Percentiles rank a stretch among this genome's conserved stretches.
Evolutionary conservation across 2,888 invertebrate genomes (phyloP).

Genomic region (Kuschelorhynchus macadamiae): DNA sequence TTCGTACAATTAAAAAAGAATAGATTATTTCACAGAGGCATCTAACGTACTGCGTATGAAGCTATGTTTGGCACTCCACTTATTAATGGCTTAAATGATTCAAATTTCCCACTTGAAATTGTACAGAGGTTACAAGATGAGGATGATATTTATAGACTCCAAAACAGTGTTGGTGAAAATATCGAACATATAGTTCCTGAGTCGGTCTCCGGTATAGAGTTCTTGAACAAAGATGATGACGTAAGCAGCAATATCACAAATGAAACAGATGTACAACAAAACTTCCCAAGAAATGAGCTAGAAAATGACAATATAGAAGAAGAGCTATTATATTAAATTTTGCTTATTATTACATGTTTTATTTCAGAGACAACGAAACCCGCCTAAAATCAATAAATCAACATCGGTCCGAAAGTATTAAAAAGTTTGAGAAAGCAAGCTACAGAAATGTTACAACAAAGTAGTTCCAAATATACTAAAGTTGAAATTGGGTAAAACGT

Average conservation of each 20-base stretch:
- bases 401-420: slow-evolving; percentile 21
- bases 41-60: too few relatives aligned
- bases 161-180: slow-evolving; percentile 12
- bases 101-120: slow-evolving; percentile 21
- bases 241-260: slow-evolving; percentile 29
- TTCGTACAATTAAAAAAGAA: too few relatives aligned
- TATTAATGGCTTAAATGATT: slow-evolving; percentile 25
- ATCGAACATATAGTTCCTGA: slow-evolving; percentile 16
- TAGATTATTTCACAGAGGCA: too few relatives aligned
- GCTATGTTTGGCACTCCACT: too few relatives aligned
- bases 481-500: slow-evolving; percentile 10
- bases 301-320: slow-evolving; percentile 24
- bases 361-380: slow-evolving; percentile 10
- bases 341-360: background rate
- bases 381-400: slow-evolving; percentile 12
- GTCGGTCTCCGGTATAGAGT: background rate
- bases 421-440: slow-evolving; percentile 28
- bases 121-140: slow-evolving; percentile 24
- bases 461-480: slow-evolving; percentile 24
- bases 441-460: slow-evolving; percentile 34
- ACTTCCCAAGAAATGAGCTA: slow-evolving; percentile 32
- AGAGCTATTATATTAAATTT: background rate
- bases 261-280: slow-evolving; percentile 19
- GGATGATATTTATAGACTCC: slow-evolving; percentile 11
- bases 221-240: slow-evolving; percentile 13